Conservation (phyloP, 2,113 vertebrate species). For the Periophthalmodon schlosseri region DNA sequence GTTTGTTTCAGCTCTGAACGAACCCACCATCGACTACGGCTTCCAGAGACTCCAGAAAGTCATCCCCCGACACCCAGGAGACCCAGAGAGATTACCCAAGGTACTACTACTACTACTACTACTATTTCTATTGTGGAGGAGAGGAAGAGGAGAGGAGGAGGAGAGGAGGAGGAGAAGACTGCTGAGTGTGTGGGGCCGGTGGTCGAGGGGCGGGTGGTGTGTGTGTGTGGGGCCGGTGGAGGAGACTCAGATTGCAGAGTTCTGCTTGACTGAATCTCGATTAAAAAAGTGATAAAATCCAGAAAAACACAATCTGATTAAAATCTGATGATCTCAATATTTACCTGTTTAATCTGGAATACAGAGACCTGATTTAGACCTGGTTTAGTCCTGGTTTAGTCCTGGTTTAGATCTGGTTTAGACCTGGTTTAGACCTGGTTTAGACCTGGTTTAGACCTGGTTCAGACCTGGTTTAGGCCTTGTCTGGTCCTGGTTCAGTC, state of each 20-base stretch:
- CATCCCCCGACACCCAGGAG: slow-evolving; percentile 68
- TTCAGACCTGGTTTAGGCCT: not conserved
- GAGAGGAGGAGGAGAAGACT: not conserved
- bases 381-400: not conserved
- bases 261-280: not conserved
- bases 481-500: not conserved
- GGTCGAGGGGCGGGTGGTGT: not conserved
- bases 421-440: not conserved
- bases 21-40: slow-evolving; percentile 71
- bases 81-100: slow-evolving; percentile 70
- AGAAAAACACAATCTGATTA: not conserved
- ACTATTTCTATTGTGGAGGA: not conserved
- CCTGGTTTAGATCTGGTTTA: not conserved
- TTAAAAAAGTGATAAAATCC: not conserved
- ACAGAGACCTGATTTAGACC: not conserved
- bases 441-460: not conserved
- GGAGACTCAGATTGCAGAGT: not conserved
- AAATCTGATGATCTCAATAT: slow-evolving; percentile 2
- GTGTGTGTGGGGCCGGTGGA: not conserved
- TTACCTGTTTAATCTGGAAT: not conserved
- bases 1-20: slow-evolving; percentile 56
- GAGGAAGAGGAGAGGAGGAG: not conserved
- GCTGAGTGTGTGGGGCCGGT: too few species aligned
- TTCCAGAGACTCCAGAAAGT: slow-evolving; percentile 75
- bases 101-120: slow-evolving; percentile 31